Conservation (phyloP, 1,140 invertebrate species). For the Lepidostoma basale region DNA sequence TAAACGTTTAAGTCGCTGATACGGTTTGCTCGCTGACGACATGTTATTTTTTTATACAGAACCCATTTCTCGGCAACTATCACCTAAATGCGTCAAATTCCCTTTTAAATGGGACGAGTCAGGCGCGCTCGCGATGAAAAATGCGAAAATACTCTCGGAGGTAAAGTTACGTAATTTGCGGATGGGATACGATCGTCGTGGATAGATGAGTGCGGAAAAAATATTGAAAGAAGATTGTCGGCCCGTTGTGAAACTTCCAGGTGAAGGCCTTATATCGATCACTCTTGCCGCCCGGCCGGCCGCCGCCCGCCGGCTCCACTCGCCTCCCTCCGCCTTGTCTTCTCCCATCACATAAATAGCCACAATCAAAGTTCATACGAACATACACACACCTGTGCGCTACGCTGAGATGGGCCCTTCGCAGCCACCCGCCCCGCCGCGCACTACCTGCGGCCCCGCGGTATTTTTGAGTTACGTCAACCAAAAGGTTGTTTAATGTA, state of each 20-base stretch:
- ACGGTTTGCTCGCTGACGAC: not conserved
- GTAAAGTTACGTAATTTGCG: constrained; percentile 23
- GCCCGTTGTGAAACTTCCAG: constrained; percentile 21
- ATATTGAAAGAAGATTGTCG: constrained; percentile 26
- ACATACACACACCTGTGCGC: not conserved
- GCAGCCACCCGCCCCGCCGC: too few species aligned
- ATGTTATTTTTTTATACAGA: not conserved
- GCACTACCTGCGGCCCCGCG: too few species aligned
- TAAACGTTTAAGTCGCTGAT: not conserved
- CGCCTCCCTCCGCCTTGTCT: constrained; percentile 11
- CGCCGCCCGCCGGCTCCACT: not conserved
- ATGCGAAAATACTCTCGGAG: constrained; percentile 6
- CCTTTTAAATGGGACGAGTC: constrained; percentile 8
- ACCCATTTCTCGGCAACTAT: constrained; percentile 2
- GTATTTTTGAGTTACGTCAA: not conserved
- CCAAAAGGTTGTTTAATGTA: not conserved
- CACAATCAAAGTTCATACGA: constrained; percentile 7
- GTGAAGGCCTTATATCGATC: constrained; percentile 35
- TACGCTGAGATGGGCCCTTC: too few species aligned
- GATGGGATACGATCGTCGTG: constrained; percentile 12
- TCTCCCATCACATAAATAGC: constrained; percentile 20
- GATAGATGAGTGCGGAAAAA: constrained; percentile 27
- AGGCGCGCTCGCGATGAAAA: constrained; percentile 1
- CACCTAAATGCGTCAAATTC: constrained; percentile 19
- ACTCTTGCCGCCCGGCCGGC: constrained; percentile 1